Evolutionary conservation across 2,113 vertebrate genomes (phyloP).

Genomic region (Myrmophylax atrothorax): DNA sequence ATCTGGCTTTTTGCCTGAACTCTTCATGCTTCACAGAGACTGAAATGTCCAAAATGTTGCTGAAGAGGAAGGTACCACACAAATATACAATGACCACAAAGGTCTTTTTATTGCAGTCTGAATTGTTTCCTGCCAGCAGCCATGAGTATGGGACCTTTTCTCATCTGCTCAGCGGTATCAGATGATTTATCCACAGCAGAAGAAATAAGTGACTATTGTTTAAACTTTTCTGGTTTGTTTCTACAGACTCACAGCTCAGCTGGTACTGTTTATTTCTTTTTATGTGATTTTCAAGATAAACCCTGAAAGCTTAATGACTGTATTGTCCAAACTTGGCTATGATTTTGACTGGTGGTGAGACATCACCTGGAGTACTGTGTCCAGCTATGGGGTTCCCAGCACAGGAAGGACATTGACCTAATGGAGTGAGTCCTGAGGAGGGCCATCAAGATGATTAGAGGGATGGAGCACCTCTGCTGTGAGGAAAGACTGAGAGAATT

Average conservation of each 20-base stretch:
- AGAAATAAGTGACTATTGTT: background rate
- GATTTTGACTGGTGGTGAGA: background rate
- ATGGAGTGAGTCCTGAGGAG: background rate
- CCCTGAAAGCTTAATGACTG: background rate
- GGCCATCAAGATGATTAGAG: background rate
- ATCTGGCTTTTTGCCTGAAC: background rate
- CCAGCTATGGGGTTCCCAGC: background rate
- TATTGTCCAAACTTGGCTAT: background rate
- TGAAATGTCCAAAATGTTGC: background rate
- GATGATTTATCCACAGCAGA: background rate
- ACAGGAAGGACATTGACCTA: too few relatives aligned
- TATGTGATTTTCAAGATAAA: background rate
- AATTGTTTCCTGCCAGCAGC: background rate
- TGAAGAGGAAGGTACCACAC: background rate
- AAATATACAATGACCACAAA: background rate
- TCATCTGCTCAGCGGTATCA: background rate
- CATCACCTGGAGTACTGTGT: accelerated
- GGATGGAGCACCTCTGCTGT: background rate
- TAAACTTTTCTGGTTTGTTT: background rate
- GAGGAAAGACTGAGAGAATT: background rate
- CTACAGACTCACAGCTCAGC: background rate
- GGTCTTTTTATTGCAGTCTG: background rate
- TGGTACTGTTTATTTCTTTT: background rate
- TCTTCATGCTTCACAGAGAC: background rate
- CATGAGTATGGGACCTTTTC: background rate